phyloP scores from a whole-genome alignment of 2,797 vertebrate genomes.

The Adrianichthys oophorus region DNA sequence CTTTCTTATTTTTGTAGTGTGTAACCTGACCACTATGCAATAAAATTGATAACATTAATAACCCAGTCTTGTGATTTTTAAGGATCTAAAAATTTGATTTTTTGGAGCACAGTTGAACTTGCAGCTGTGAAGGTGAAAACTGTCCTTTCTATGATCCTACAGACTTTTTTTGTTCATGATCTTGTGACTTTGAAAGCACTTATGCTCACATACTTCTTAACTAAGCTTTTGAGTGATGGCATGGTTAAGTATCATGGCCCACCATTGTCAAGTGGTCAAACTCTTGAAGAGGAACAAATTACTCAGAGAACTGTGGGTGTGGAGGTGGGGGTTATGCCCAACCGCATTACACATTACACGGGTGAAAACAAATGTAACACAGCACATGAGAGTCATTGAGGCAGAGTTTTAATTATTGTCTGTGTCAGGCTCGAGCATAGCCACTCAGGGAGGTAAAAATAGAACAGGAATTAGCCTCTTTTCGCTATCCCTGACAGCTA shows the following conservation, averaged over 20 bases:
- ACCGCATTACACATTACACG: slow-evolving; percentile 57
- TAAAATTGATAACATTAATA: no score
- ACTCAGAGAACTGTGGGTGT: slow-evolving; percentile 43
- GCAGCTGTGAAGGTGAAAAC: neutral
- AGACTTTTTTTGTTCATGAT: slow-evolving; percentile 12
- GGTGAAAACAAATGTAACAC: slow-evolving; percentile 66
- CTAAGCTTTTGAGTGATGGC: slow-evolving; percentile 59
- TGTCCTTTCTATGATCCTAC: neutral
- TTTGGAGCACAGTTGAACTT: no score
- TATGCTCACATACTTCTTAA: slow-evolving; percentile 53
- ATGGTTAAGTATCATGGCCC: slow-evolving; percentile 62
- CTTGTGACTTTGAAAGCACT: slow-evolving; percentile 39
- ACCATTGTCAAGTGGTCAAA: slow-evolving; percentile 59
- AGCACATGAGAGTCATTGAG: slow-evolving; percentile 59
- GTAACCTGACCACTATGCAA: no score
- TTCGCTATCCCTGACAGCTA: slow-evolving; percentile 74
- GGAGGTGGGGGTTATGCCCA: slow-evolving; percentile 26
- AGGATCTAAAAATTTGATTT: no score
- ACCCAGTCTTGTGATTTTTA: no score
- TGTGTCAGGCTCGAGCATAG: slow-evolving; percentile 67
- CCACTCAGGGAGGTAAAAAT: slow-evolving; percentile 62
- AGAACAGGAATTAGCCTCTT: slow-evolving; percentile 70
- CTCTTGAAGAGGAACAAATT: slow-evolving; percentile 67
- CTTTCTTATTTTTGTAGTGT: no score
- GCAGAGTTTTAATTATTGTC: slow-evolving; percentile 77